Base-by-base conservation (phyloP, 2,113 vertebrate species). In the Castor canadensis region DNA sequence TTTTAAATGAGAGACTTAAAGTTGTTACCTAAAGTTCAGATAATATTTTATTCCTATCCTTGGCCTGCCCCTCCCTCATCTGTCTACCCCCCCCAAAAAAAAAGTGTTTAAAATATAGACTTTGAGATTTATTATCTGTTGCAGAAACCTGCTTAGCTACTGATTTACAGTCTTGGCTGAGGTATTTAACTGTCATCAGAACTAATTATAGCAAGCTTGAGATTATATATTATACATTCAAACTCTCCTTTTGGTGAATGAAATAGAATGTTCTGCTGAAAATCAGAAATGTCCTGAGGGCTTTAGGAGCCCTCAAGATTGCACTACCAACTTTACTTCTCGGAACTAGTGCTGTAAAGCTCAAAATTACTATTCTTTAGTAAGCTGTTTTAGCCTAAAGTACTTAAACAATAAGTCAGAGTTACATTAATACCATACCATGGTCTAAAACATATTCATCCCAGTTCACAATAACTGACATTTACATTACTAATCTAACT, bases 121-220 rank as follows among this genome's bases (percentile, higher is more conserved):
- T 79, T 80, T 3, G 82, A 98, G 97, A 98, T 98, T 99, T 98
- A 99, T 66, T 96, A 95, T 97, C 95, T 73, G 96, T 49, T 98
- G 98, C 96, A 98, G 96, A 98, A 98, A 98, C 98, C 98, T 97
- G 98, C 62, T 98, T 95, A 95, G 95, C 43, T 96, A 69, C 79
- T 98, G 98, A 98, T 98, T 98, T 98, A 98, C 84, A 97, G 83
- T 96, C 96, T 97, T 97, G 98, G 98, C 97, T 97, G 96, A 96
- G 97, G 97, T 97, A 97, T 97, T 98, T 96, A 98, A 97, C 97
- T 98, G 97, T 98, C 98, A 98, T 98, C 98, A 85, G 97, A 97
- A 98, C 98, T 98, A 98, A 98, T 98, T 98, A 98, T 96, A 98
- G 98, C 97, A 98, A 98, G 97, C 97, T 98, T 98, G 95, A 98